Evolutionary conservation across 2,113 vertebrate species (phyloP).

Genomic region (Myodes glareolus): DNA sequence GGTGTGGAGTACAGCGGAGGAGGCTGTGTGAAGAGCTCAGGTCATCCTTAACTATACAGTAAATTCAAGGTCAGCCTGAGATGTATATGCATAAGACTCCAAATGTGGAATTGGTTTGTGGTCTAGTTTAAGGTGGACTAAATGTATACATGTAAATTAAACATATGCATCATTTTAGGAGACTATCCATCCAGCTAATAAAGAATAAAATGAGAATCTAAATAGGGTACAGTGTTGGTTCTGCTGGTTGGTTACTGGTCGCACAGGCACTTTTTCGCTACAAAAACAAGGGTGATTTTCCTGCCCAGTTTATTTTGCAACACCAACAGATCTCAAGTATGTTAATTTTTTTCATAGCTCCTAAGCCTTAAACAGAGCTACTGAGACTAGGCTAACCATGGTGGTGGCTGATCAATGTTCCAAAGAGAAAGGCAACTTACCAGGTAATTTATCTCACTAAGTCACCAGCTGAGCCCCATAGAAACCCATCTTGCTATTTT

Average conservation of each 20-base stretch:
- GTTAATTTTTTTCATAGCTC: background rate
- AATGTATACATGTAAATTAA: background rate
- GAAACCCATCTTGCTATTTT: background rate
- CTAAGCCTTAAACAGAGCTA: background rate
- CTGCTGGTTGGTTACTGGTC: background rate
- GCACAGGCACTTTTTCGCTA: background rate
- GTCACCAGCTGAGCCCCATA: background rate
- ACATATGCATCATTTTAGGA: background rate
- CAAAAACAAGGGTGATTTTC: background rate
- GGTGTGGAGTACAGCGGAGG: too few relatives aligned
- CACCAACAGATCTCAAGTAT: background rate
- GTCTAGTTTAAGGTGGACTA: background rate
- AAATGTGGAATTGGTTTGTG: background rate
- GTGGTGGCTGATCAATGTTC: background rate
- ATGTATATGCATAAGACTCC: background rate
- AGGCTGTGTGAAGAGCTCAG: background rate
- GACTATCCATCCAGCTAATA: conserved; percentile 16
- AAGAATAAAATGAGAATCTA: background rate
- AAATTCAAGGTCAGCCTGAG: background rate
- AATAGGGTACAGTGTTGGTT: background rate
- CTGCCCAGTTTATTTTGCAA: conserved; percentile 23
- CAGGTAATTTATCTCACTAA: background rate
- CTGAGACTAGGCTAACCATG: background rate
- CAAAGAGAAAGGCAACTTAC: conserved; percentile 14
- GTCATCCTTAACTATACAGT: background rate